These are phyloP conservation scores for Calvadosia cruxmelitensis DNA, from an alignment of 30 jellyfish, hydroid and myxozoan species.

Conservation along the genomic window DNA sequence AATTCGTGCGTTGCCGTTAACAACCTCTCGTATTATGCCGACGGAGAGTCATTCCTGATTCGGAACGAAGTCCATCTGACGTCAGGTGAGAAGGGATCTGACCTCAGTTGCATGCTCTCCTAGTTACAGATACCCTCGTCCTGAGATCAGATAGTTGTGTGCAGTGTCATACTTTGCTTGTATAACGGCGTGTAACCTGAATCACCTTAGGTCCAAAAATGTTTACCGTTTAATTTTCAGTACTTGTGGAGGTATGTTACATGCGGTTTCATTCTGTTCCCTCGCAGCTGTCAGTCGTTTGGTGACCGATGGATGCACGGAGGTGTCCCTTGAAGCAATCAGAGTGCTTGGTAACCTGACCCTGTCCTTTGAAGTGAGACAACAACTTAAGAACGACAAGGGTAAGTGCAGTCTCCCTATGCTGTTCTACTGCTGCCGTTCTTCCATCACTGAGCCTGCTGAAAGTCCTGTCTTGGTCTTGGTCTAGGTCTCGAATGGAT, in stretches of 20 bases:
- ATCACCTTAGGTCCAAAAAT: too few relatives aligned
- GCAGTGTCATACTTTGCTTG: too few relatives aligned
- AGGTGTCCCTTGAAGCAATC: conserved; percentile 56
- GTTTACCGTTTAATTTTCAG: too few relatives aligned
- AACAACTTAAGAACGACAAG: conserved; percentile 25
- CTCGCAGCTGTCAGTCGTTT: conserved; percentile 43
- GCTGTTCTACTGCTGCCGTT: not conserved
- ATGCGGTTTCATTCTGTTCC: not conserved
- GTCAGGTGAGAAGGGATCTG: conserved; percentile 37
- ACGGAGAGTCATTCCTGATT: conserved; percentile 24
- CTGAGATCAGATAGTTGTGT: too few relatives aligned
- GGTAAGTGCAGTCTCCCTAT: conserved; percentile 22
- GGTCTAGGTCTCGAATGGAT: conserved; percentile 37
- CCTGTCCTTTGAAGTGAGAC: conserved; percentile 41
- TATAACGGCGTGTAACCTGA: too few relatives aligned
- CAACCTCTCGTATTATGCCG: conserved; percentile 52
- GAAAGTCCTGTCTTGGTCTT: not conserved
- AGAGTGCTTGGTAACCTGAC: conserved; percentile 89
- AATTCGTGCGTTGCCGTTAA: conserved; percentile 66
- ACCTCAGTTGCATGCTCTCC: too few relatives aligned
- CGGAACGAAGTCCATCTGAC: conserved; percentile 19
- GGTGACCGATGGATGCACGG: conserved; percentile 42
- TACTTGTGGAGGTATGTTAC: not conserved
- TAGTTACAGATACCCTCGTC: too few relatives aligned
- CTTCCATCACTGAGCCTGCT: not conserved